These are phyloP conservation scores for Poecilobothrus nobilitatus DNA, from an alignment of 2,888 invertebrate species.

Conservation along the genomic window DNA sequence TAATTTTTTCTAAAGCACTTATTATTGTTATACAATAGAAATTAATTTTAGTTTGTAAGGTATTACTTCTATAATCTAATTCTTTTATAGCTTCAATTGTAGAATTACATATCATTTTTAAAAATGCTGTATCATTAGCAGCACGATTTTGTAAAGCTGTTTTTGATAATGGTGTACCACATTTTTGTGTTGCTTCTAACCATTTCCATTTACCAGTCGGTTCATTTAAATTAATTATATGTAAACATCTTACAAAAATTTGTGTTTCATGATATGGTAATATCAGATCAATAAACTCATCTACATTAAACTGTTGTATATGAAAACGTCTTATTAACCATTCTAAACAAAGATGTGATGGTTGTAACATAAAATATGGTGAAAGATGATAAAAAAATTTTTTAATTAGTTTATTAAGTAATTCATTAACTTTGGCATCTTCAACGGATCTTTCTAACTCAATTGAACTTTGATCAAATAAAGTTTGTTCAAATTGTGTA, in stretches of 20 bases:
- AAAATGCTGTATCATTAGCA: slow-evolving; percentile 52
- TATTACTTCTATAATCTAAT: slow-evolving; percentile 49
- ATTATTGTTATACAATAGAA: slow-evolving; percentile 72
- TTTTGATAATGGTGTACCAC: slow-evolving; percentile 66
- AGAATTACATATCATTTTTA: slow-evolving; percentile 55
- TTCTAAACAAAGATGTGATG: slow-evolving; percentile 81
- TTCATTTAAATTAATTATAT: slow-evolving; percentile 60
- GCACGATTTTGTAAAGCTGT: slow-evolving; percentile 65
- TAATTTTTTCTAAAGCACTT: slow-evolving; percentile 56
- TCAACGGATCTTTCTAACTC: slow-evolving; percentile 76
- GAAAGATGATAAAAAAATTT: slow-evolving; percentile 73
- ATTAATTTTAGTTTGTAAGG: slow-evolving; percentile 62
- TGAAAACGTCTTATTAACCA: slow-evolving; percentile 88
- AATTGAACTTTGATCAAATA: slow-evolving; percentile 70
- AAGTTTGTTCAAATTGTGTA: slow-evolving; percentile 58
- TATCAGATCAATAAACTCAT: slow-evolving; percentile 68
- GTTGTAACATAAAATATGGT: slow-evolving; percentile 79
- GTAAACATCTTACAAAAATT: slow-evolving; percentile 74
- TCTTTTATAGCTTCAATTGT: slow-evolving; percentile 52
- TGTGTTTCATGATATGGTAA: slow-evolving; percentile 91
- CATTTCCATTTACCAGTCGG: slow-evolving; percentile 63
- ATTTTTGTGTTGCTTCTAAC: slow-evolving; percentile 63
- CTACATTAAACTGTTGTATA: slow-evolving; percentile 80
- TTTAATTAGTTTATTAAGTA: slow-evolving; percentile 64
- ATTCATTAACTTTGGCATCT: slow-evolving; percentile 61